These are phyloP conservation scores for Lacerta viridis DNA, from an alignment of 2,797 vertebrate species.

Conservation along the genomic window DNA sequence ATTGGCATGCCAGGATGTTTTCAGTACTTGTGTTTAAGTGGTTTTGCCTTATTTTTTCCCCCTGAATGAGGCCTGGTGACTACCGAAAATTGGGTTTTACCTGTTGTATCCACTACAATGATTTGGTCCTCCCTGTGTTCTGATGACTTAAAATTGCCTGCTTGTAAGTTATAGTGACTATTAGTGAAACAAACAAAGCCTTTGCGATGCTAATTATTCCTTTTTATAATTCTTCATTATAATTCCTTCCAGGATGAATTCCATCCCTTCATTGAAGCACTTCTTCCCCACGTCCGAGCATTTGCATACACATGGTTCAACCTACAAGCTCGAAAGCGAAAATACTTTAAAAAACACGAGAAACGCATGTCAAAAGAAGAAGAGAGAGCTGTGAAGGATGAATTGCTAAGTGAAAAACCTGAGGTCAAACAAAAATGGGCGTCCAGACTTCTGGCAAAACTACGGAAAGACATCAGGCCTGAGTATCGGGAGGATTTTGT, in stretches of 20 bases:
- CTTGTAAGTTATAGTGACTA: neutral
- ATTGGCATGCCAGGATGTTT: neutral
- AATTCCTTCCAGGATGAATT: conserved; percentile 90
- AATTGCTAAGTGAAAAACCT: conserved; percentile 96
- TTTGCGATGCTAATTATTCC: conserved; percentile 52
- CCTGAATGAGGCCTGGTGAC: neutral
- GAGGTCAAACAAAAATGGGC: conserved; percentile 99
- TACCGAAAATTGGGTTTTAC: neutral
- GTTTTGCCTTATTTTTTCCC: neutral
- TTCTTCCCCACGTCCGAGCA: conserved; percentile 97
- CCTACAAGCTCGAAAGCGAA: conserved; percentile 98
- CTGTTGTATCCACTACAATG: neutral
- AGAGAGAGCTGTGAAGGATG: conserved; percentile 98
- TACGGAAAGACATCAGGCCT: conserved; percentile 98
- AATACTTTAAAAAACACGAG: conserved; percentile 99
- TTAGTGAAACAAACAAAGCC: conserved; percentile 9
- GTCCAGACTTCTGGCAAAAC: conserved; percentile 96
- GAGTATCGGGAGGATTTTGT: conserved; percentile 99
- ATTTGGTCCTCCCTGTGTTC: neutral
- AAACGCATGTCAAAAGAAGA: conserved; percentile 99
- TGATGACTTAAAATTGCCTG: neutral
- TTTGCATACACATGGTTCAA: conserved; percentile 99
- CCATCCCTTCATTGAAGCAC: conserved; percentile 99
- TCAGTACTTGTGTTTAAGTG: conserved; percentile 50
- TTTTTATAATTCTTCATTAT: conserved; percentile 56